phyloP scores from a whole-genome alignment of 2,797 vertebrate species.

The Danio choprae region DNA sequence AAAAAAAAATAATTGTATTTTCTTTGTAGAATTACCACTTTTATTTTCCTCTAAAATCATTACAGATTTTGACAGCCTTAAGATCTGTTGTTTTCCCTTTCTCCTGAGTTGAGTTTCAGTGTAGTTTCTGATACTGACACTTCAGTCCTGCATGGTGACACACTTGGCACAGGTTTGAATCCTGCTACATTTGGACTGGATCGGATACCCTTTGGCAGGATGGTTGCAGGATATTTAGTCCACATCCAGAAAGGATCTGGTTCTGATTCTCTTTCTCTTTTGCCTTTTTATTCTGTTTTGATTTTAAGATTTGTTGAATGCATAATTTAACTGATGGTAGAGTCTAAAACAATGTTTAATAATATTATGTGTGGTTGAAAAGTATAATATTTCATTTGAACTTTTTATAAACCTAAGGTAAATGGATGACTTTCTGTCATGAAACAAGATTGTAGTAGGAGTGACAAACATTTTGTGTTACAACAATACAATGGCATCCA shows the following conservation, averaged over 20 bases:
- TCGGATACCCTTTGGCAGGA: constrained; percentile 37
- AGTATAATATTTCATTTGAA: too few species aligned
- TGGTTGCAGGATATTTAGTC: constrained; percentile 60
- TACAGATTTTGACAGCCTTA: background rate
- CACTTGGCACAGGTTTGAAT: constrained; percentile 60
- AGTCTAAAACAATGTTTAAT: too few species aligned
- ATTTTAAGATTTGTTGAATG: constrained; percentile 16
- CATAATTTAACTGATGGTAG: too few species aligned
- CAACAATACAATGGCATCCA: too few species aligned
- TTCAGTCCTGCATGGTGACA: constrained; percentile 62
- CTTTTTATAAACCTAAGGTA: too few species aligned
- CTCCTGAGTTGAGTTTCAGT: constrained; percentile 22
- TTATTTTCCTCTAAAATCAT: background rate
- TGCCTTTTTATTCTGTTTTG: constrained; percentile 13
- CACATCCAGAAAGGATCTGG: constrained; percentile 54
- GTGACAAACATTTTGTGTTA: too few species aligned
- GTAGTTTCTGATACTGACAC: constrained; percentile 39
- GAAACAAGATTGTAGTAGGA: too few species aligned
- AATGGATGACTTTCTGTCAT: too few species aligned
- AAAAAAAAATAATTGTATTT: too few species aligned
- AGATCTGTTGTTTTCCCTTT: background rate
- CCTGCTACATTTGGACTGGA: constrained; percentile 32
- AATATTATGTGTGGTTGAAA: too few species aligned
- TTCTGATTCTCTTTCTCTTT: constrained; percentile 25
- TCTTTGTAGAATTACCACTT: too few species aligned